phyloP scores from a whole-genome alignment of 2,888 invertebrate species.

The Melieria picta region DNA sequence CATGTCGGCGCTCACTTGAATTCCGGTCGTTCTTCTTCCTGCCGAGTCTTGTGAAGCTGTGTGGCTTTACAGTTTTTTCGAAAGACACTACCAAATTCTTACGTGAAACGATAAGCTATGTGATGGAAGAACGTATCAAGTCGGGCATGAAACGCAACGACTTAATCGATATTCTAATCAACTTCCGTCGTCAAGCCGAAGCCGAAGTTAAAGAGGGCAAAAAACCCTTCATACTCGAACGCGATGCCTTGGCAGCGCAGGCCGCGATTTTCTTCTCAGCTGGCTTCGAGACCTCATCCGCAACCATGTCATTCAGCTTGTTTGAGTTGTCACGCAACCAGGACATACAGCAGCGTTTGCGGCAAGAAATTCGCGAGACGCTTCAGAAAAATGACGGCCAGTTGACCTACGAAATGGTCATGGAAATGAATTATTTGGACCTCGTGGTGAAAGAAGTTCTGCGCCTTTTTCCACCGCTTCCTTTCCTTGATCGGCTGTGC shows the following conservation, averaged over 20 bases:
- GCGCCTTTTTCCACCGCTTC: slow-evolving; percentile 53
- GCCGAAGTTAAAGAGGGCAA: slow-evolving; percentile 22
- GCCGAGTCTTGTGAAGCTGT: slow-evolving; percentile 43
- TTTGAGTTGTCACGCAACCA: slow-evolving; percentile 62
- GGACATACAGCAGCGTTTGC: slow-evolving; percentile 61
- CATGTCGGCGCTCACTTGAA: slow-evolving; percentile 42
- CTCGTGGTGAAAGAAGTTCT: slow-evolving; percentile 52
- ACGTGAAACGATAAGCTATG: slow-evolving; percentile 56
- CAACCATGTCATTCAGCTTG: slow-evolving; percentile 63
- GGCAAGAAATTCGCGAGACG: slow-evolving; percentile 61
- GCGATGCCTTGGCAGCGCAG: slow-evolving; percentile 56
- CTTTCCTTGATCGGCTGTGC: slow-evolving; percentile 54
- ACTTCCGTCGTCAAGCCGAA: slow-evolving; percentile 39
- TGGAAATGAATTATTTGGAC: slow-evolving; percentile 42
- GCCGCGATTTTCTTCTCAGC: slow-evolving; percentile 61
- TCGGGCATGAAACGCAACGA: slow-evolving; percentile 61
- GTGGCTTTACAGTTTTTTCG: slow-evolving; percentile 47
- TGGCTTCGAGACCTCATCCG: slow-evolving; percentile 61
- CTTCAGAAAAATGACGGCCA: slow-evolving; percentile 33
- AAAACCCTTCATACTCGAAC: slow-evolving; percentile 35
- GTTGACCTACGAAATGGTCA: slow-evolving; percentile 43
- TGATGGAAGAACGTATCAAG: slow-evolving; percentile 58
- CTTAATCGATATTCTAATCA: slow-evolving; percentile 65
- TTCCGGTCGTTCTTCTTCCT: slow-evolving; percentile 47
- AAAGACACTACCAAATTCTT: slow-evolving; percentile 53